phyloP scores from a whole-genome alignment of 2,888 invertebrate genomes.

The Nymphalis c-album region DNA sequence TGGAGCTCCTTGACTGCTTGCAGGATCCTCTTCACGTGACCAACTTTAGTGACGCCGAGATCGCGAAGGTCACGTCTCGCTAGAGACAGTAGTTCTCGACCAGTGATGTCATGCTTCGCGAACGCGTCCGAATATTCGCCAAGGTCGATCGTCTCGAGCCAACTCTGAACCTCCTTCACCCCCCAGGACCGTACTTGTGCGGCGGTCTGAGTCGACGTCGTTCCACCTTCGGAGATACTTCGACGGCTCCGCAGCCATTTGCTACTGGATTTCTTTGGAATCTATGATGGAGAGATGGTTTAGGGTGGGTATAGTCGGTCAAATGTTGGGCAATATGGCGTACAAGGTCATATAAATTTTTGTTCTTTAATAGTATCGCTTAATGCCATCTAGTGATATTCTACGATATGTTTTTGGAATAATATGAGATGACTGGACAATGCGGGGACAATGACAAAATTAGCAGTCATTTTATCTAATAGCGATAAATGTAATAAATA shows the following conservation, averaged over 20 bases:
- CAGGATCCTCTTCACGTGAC: conserved; percentile 96
- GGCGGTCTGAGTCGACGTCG: conserved; percentile 49
- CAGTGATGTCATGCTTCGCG: conserved; percentile 94
- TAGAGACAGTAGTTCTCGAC: conserved; percentile 91
- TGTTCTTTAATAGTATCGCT: conserved; percentile 47
- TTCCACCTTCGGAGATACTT: conserved; percentile 66
- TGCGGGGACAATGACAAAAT: conserved; percentile 46
- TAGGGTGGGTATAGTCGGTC: conserved; percentile 39
- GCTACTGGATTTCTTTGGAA: conserved; percentile 64
- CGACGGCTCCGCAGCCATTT: conserved; percentile 71
- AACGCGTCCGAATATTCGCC: conserved; percentile 96
- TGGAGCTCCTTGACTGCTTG: conserved; percentile 92
- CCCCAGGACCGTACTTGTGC: conserved; percentile 85
- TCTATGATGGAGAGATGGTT: conserved; percentile 52
- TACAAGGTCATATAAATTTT: background rate
- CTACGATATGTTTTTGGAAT: conserved; percentile 57
- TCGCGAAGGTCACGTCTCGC: conserved; percentile 94
- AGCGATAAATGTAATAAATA: background rate
- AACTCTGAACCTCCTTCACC: conserved; percentile 92
- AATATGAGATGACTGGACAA: conserved; percentile 46
- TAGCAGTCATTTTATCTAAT: conserved; percentile 3
- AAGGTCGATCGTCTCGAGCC: conserved; percentile 94
- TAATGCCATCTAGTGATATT: conserved; percentile 64
- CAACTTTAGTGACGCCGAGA: conserved; percentile 96
- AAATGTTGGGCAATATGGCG: conserved; percentile 22